Base-by-base conservation (phyloP, 2,797 vertebrate species). In the Pteronotus mesoamericanus region DNA sequence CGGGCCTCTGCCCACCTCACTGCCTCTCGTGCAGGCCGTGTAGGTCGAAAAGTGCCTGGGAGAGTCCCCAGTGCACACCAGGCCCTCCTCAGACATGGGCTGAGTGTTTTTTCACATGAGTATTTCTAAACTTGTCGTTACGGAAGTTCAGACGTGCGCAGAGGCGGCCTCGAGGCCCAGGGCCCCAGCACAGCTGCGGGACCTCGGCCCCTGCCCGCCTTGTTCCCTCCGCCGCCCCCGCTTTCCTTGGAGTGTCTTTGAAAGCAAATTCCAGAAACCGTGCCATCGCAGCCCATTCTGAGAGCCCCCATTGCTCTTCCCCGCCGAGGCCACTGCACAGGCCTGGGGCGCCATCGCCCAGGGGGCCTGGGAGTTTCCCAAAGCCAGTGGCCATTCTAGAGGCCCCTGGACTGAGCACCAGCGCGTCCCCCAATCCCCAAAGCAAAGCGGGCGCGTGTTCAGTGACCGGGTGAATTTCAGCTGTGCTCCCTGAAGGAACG, bases 401-500 rank as follows among this genome's bases (percentile, higher is more conserved):
- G n/a, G 29, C 61, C 46, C 53, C 71, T 46, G 1, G 5, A 3
- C 29, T 21, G 51, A 8, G 53, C 9, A 0, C 7, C 57, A 69
- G 51, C 16, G 5, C 1, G 39, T 26, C 22, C 68, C 46, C 37
- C 32, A 12, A 1, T 66, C 69, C 48, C 82, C 53, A 18, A 11
- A 66, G 48, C 16, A 16, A 26, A 37, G 15, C 0, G 21, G 87
- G 48, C 57, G 18, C 16, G 8, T 37, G 61, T 66, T 72, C 6
- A 14, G 66, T 5, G 78, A n/a, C 61, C 37, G 5, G 85, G 78
- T 55, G 10, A 22, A 16, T 15, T 9, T 55, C 83, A 32, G 89
- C 94, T 16, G 26, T 64, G 88, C 21, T 16, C 72, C 48, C 66
- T 55, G 24, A 26, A 71, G 74, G 94, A 92, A 90, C 71, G 91